Percentiles rank a stretch among this genome's conserved stretches.
These are phyloP conservation scores for Nemapogon koenigi DNA, from an alignment of 2,888 invertebrate genomes.

Conservation along the genomic window DNA sequence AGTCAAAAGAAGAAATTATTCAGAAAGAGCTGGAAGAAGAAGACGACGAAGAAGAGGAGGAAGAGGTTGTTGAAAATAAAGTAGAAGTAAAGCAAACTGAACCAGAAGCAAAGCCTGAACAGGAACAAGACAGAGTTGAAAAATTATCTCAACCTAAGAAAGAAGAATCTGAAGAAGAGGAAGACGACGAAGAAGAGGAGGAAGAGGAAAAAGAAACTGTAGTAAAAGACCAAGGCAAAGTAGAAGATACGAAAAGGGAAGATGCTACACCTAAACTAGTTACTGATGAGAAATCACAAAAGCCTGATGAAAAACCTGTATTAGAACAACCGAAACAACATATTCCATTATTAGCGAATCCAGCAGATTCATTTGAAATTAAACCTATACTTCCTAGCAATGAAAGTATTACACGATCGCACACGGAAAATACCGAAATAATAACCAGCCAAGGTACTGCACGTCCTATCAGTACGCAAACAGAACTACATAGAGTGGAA, in stretches of 20 bases:
- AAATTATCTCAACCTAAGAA: constrained; percentile 12
- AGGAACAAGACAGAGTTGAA: constrained; percentile 19
- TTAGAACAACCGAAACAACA: constrained; percentile 16
- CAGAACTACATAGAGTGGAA: constrained; percentile 50
- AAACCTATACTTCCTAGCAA: constrained; percentile 45
- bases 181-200: constrained; percentile 21
- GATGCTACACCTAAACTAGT: constrained; percentile 4
- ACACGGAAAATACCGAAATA: constrained; percentile 47
- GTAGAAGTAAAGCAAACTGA: constrained; percentile 18
- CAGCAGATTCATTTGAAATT: constrained; percentile 32
- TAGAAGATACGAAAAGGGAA: constrained; percentile 18
- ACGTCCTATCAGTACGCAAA: constrained; percentile 39
- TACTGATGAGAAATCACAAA: no score
- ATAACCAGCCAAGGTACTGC: constrained; percentile 36
- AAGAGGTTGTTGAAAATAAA: constrained; percentile 19
- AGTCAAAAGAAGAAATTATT: constrained; percentile 14
- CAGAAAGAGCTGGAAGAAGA: constrained; percentile 13
- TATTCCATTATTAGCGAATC: constrained; percentile 9
- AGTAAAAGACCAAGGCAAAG: constrained; percentile 18
- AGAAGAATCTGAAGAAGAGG: constrained; percentile 15
- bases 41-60: constrained; percentile 15
- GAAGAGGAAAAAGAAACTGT: constrained; percentile 17
- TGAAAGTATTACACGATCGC: constrained; percentile 42
- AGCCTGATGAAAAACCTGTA: constrained; percentile 12
- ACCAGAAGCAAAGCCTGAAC: constrained; percentile 4